Evolutionary conservation across 2,888 invertebrate species (phyloP), one percentile per base, ranked within the genome.

Genomic region (Tryphoninae sp.): DNA sequence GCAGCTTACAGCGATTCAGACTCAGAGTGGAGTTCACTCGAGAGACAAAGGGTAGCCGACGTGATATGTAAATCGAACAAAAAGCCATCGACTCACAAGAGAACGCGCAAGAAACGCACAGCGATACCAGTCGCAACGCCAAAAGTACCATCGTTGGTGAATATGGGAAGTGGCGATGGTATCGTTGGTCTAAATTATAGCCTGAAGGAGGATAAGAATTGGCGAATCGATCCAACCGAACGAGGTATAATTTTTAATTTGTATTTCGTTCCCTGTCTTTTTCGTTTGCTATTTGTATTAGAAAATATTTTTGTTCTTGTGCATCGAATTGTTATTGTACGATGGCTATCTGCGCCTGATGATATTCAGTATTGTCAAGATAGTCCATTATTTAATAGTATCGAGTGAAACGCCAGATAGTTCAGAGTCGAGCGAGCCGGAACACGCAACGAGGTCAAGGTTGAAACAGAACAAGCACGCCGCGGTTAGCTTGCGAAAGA

Each of bases 1-100:
- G 91, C 92, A 95, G 96, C 96, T 77, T 96, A 96, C 92, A 97
- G 97, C 78, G 98, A 98, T 92, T 97, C 98, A 6, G 98, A 98
- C 92, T 97, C 97, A 86, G 98, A 98, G 85, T 96, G 96, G 90
- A 96, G 96, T 86, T 96, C 96, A 83, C 92, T 94, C 85, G 95
- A 95, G 87, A 93, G 95, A 82, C 94, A 95, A 84, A 93, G 94
- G 81, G 93, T 94, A 85, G 88, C 89, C 0, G 95, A 95, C 86
- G 93, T 94, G 40, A 93, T 94, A 87, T 94, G 94, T 71, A 95
- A 95, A 92, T 94, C 94, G 83, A 95, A 94, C 88, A 94, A 95
- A 85, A 95, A 95, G 90, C 93, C 95, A 7, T 94, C 94, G 64
- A 94, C 95, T 19, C 95, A 95, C 89, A 96, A 96, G 90, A 94